Percentiles rank a stretch among this genome's conserved stretches.
Evolutionary conservation across 2,888 invertebrate species (phyloP).

Genomic region (Scaptodrosophila latifasciaeformis): DNA sequence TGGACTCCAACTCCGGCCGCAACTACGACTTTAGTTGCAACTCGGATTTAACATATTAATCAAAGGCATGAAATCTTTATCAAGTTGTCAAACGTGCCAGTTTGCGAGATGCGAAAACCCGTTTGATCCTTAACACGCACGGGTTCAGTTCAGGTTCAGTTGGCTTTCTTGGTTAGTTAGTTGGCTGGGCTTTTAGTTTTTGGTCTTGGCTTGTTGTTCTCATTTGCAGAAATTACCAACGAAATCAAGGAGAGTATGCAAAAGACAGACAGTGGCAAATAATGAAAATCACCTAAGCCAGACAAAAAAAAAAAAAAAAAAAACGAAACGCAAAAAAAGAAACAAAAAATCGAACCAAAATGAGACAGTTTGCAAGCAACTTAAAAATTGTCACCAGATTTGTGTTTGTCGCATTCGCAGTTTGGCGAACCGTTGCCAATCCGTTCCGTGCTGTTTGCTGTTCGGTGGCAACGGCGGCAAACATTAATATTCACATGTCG

Average conservation of each 20-base stretch:
- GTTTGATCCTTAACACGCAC: conserved; percentile 64
- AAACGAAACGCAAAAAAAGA: conserved; percentile 1
- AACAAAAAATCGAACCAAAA: conserved; percentile 16
- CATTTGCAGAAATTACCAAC: conserved; percentile 48
- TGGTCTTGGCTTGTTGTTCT: conserved; percentile 22
- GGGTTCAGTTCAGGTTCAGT: neutral
- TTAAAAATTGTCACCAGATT: conserved; percentile 50
- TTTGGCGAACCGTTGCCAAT: conserved; percentile 33
- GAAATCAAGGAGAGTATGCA: conserved; percentile 22
- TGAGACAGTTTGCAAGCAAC: conserved; percentile 10
- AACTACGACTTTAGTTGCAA: no score
- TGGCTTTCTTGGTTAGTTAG: conserved; percentile 1
- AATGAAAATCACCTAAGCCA: no score
- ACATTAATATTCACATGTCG: conserved; percentile 72
- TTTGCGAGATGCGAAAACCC: conserved; percentile 37
- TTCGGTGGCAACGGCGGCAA: conserved; percentile 44
- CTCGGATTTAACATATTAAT: conserved; percentile 66
- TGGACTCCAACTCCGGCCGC: no score
- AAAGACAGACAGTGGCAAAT: neutral
- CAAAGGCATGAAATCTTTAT: conserved; percentile 65
- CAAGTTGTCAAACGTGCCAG: conserved; percentile 55
- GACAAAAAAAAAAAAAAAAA: conserved; percentile 15
- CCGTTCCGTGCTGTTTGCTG: conserved; percentile 23
- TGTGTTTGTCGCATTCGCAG: conserved; percentile 4
- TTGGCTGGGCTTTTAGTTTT: conserved; percentile 9